Evolutionary conservation across 2,797 vertebrate genomes (phyloP).

Genomic region (Dicrostonyx torquatus): DNA sequence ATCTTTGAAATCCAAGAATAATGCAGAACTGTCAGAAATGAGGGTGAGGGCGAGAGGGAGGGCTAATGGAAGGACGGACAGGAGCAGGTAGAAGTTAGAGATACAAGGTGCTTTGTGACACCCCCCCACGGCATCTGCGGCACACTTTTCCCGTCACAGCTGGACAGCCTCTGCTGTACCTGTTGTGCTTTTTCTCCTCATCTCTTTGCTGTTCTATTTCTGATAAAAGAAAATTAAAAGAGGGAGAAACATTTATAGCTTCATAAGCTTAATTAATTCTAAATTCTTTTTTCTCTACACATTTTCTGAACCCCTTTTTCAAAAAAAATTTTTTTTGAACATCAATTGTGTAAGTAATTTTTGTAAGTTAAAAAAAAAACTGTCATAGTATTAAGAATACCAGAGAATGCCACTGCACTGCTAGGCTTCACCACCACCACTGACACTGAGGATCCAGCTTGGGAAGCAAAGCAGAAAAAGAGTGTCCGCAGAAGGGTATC

Average conservation of each 20-base stretch:
- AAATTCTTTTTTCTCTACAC: background rate
- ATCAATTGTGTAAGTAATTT: background rate
- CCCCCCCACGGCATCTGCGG: background rate
- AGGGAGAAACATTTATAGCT: background rate
- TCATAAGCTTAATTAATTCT: background rate
- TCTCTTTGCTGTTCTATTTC: slow-evolving; percentile 38
- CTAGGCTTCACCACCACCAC: background rate
- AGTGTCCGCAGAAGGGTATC: background rate
- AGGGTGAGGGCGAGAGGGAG: too few relatives aligned
- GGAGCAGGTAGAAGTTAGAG: background rate
- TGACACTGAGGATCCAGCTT: background rate
- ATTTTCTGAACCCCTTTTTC: background rate
- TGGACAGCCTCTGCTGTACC: background rate
- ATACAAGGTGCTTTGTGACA: background rate
- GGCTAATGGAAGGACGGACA: background rate
- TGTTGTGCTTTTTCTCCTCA: background rate
- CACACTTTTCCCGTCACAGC: background rate
- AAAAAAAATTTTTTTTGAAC: background rate
- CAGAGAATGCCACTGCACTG: background rate
- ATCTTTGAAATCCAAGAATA: background rate
- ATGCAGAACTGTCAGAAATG: background rate
- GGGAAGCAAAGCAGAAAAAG: background rate
- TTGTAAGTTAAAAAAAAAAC: background rate
- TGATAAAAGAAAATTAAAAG: background rate
- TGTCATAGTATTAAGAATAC: background rate